Conservation (phyloP, 2,113 vertebrate species). For the Scalopus aquaticus region DNA sequence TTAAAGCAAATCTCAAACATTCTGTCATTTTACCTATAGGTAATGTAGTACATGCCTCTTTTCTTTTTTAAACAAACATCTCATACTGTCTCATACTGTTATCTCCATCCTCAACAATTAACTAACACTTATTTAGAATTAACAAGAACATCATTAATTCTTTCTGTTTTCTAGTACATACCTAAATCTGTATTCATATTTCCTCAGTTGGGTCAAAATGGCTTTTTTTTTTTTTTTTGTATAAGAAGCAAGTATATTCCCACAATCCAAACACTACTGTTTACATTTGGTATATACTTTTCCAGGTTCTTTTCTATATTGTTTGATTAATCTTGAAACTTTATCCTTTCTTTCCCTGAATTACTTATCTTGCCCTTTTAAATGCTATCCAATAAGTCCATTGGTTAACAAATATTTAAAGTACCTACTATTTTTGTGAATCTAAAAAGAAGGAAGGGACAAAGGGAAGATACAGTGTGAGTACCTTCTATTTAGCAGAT, state of each 20-base stretch:
- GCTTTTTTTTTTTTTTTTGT: neutral
- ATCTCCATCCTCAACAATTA: neutral
- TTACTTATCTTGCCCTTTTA: neutral
- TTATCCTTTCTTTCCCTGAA: neutral
- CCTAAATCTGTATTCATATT: constrained; percentile 2
- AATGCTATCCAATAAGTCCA: neutral
- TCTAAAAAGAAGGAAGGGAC: neutral
- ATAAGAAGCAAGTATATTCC: neutral
- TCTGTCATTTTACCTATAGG: neutral
- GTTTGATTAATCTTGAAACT: neutral
- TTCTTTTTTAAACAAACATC: constrained; percentile 5
- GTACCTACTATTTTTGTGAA: constrained; percentile 5
- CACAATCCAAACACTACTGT: neutral
- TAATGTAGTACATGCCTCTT: neutral
- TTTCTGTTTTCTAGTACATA: neutral
- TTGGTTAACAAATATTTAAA: neutral
- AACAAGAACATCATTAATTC: neutral
- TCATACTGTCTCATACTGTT: neutral
- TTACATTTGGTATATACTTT: neutral
- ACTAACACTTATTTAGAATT: too few species aligned
- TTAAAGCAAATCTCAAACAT: constrained; percentile 17
- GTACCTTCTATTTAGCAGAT: neutral
- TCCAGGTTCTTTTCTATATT: neutral
- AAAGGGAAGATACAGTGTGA: neutral
- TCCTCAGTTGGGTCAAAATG: neutral